Evolutionary conservation across 2,888 invertebrate species (phyloP).

Genomic region (Lasius platythorax): DNA sequence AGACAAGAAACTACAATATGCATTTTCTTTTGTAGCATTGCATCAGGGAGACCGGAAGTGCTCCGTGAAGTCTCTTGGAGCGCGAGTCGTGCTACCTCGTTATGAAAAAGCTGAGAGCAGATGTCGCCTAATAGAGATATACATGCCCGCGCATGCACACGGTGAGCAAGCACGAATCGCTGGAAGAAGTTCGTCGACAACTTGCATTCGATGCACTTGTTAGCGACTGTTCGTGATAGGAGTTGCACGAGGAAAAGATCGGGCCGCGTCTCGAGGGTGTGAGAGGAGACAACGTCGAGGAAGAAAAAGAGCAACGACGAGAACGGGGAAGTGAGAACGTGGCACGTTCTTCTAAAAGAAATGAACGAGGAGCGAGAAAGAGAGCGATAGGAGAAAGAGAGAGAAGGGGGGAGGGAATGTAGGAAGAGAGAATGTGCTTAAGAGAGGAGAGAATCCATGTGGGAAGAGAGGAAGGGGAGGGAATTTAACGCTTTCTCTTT

Average conservation of each 20-base stretch:
- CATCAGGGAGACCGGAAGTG: conserved; percentile 31
- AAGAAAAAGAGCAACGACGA: conserved; percentile 46
- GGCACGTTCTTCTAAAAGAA: conserved; percentile 28
- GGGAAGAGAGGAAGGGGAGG: conserved; percentile 59
- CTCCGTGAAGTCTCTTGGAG: conserved; percentile 53
- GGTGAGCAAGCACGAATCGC: conserved; percentile 15
- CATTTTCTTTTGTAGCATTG: conserved; percentile 31
- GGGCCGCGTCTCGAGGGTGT: conserved; percentile 71
- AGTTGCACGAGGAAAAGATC: conserved; percentile 79
- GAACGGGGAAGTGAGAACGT: conserved; percentile 59
- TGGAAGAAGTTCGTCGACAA: conserved; percentile 70
- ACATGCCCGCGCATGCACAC: conserved; percentile 40
- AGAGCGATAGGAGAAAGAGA: background rate
- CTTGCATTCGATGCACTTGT: conserved; percentile 81
- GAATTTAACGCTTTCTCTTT: conserved; percentile 50
- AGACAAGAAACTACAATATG: conserved; percentile 41
- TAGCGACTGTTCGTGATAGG: conserved; percentile 80
- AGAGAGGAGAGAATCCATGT: conserved; percentile 37
- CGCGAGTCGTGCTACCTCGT: conserved; percentile 57
- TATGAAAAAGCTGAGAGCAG: conserved; percentile 71
- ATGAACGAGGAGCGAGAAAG: conserved; percentile 44
- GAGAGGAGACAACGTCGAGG: conserved; percentile 56
- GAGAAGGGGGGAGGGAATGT: background rate
- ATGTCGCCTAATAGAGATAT: conserved; percentile 66
- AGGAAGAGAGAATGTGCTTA: conserved; percentile 59